Base-by-base conservation (phyloP, 2,113 vertebrate genomes). In the Periophthalmodon schlosseri region DNA sequence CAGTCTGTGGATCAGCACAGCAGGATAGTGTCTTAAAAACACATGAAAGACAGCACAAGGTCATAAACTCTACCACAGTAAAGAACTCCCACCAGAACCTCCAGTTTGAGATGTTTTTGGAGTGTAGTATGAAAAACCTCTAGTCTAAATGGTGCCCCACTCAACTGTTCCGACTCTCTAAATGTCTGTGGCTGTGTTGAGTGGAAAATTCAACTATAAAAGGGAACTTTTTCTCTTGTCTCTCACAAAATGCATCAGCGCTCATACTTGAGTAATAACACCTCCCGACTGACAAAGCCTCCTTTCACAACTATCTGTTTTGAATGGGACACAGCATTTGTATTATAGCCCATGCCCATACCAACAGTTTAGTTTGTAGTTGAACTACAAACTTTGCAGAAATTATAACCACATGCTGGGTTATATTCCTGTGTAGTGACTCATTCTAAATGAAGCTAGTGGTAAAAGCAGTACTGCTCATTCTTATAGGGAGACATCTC, bases 391-490 rank as follows among this genome's bases (percentile, higher is more conserved):
- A 70, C 64, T 23, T 16, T 24, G 75, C 70, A 69, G 4, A 79
- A 86, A 91, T 90, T 84, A 84, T 66, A 88, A 81, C 83, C 90
- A 90, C 82, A 86, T 86, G 88, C 33, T 13, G 67, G 23, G 49
- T 34, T 83, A 72, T 87, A 73, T 87, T 89, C 70, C 75, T 74
- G 64, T 18, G 33, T 58, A 72, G 74, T 86, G 87, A 90, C 70
- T 88, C 83, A 86, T 46, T 66, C 39, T 71, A 67, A 80, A 72
- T 69, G 49, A 75, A 58, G 14, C 0, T 65, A 14, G 70, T 63
- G 18, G 73, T 84, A 12, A 9, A 68, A 33, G 70, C 67, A 61
- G 57, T 39, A 65, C 28, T n/a, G 52, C 58, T 10, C 57, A 13
- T 36, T 28, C 0, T 34, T 36, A 39, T 50, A 44, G 65, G 74